Conservation (phyloP, 2,888 invertebrate genomes). For the Anodontia alba region DNA sequence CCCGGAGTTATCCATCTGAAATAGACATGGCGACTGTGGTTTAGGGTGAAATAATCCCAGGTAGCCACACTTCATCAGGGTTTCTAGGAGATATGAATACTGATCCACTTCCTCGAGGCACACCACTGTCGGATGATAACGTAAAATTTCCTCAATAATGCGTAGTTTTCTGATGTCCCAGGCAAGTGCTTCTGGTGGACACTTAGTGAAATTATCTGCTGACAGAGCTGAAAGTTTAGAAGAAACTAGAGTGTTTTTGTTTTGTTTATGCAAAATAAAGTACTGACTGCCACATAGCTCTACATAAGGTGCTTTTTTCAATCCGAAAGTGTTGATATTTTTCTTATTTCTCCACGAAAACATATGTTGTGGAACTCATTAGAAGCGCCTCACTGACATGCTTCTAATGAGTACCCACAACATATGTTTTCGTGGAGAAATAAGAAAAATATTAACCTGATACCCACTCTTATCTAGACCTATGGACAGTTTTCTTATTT, state of each 20-base stretch:
- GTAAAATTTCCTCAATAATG: conserved; percentile 90
- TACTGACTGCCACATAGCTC: too few species aligned
- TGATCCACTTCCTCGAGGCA: conserved; percentile 93
- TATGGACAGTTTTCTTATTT: too few species aligned
- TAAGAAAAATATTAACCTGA: too few species aligned
- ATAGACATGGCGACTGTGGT: conserved; percentile 91
- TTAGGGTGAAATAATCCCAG: conserved; percentile 90
- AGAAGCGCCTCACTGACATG: too few species aligned
- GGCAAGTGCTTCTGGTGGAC: conserved; percentile 89
- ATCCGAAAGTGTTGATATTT: too few species aligned
- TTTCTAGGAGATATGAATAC: conserved; percentile 88
- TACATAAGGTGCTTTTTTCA: too few species aligned
- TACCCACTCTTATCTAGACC: too few species aligned
- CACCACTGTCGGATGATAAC: conserved; percentile 89
- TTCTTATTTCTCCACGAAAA: too few species aligned
- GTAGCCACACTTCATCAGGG: conserved; percentile 89
- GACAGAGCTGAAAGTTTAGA: conserved; percentile 88
- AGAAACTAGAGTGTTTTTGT: conserved; percentile 38
- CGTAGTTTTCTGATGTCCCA: conserved; percentile 89
- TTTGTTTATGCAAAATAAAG: too few species aligned
- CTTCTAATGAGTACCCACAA: too few species aligned
- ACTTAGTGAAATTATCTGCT: conserved; percentile 89
- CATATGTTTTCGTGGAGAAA: too few species aligned
- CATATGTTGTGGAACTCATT: too few species aligned
- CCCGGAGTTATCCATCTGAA: conserved; percentile 90